Percentiles rank a stretch among this genome's conserved stretches.
Conservation (phyloP, 2,888 invertebrate species). For the Lomographa bimaculata region DNA sequence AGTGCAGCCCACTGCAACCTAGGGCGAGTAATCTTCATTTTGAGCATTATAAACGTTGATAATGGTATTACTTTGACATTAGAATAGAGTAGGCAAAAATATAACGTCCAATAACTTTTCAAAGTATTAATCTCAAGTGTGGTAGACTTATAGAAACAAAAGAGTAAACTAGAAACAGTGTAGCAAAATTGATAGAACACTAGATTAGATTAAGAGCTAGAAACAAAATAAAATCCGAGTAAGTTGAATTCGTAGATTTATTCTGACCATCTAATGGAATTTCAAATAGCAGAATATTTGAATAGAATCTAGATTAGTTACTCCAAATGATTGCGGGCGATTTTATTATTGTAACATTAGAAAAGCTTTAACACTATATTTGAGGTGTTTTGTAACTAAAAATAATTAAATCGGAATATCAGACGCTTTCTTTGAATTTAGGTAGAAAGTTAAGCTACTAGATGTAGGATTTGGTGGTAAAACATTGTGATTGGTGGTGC, state of each 20-base stretch:
- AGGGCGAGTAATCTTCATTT: conserved; percentile 76
- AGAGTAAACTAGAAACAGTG: conserved; percentile 61
- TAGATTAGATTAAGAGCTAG: conserved; percentile 71
- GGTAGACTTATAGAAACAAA: conserved; percentile 55
- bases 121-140: conserved; percentile 56
- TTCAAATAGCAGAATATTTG: conserved; percentile 64
- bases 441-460: conserved; percentile 54
- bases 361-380: conserved; percentile 55
- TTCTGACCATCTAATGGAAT: conserved; percentile 59
- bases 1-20: conserved; percentile 67
- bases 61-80: conserved; percentile 60
- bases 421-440: conserved; percentile 37
- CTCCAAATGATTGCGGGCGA: conserved; percentile 57
- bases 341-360: conserved; percentile 65
- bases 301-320: conserved; percentile 55
- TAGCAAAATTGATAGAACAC: conserved; percentile 56
- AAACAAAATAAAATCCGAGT: conserved; percentile 49
- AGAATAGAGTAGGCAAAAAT: conserved; percentile 70
- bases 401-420: conserved; percentile 25
- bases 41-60: conserved; percentile 68
- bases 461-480: conserved; percentile 57
- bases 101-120: conserved; percentile 51
- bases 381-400: conserved; percentile 43
- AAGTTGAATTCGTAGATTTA: conserved; percentile 62
- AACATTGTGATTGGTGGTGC: conserved; percentile 77